These are phyloP conservation scores for Ips typographus DNA, from an alignment of 1,140 invertebrate genomes.

Conservation along the genomic window DNA sequence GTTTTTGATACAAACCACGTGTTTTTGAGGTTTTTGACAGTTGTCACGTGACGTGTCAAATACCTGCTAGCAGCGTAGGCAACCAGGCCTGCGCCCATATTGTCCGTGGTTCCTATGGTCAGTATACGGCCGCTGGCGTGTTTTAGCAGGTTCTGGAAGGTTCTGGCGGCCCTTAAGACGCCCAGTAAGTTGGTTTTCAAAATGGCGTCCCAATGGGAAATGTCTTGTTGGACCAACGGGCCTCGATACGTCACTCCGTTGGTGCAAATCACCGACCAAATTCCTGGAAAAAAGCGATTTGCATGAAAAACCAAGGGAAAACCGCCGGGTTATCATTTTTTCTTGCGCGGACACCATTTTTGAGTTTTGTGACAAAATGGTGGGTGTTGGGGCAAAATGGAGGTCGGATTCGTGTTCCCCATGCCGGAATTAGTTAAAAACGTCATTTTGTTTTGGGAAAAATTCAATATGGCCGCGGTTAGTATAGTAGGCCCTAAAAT, in stretches of 20 bases:
- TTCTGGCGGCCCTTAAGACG: conserved; percentile 69
- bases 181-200: conserved; percentile 75
- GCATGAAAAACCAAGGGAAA: background rate
- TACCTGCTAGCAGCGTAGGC: conserved; percentile 44
- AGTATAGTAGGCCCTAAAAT: too few species aligned
- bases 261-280: conserved; percentile 81
- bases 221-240: conserved; percentile 69
- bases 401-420: too few species aligned
- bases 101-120: conserved; percentile 57
- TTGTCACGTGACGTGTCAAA: too few species aligned
- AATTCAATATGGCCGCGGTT: too few species aligned
- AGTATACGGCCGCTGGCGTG: conserved; percentile 62
- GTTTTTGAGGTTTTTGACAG: too few species aligned
- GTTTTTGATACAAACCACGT: too few species aligned
- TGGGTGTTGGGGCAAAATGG: too few species aligned
- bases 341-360: too few species aligned
- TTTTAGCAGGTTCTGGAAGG: conserved; percentile 69
- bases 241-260: conserved; percentile 70
- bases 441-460: too few species aligned
- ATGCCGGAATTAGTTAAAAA: too few species aligned
- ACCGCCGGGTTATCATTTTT: too few species aligned
- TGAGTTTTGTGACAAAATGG: too few species aligned
- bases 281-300: conserved; percentile 56
- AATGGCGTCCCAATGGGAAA: conserved; percentile 75
- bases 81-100: conserved; percentile 44